These are phyloP conservation scores for Gymnoscelis rufifasciata DNA, from an alignment of 2,888 invertebrate species.

Conservation along the genomic window DNA sequence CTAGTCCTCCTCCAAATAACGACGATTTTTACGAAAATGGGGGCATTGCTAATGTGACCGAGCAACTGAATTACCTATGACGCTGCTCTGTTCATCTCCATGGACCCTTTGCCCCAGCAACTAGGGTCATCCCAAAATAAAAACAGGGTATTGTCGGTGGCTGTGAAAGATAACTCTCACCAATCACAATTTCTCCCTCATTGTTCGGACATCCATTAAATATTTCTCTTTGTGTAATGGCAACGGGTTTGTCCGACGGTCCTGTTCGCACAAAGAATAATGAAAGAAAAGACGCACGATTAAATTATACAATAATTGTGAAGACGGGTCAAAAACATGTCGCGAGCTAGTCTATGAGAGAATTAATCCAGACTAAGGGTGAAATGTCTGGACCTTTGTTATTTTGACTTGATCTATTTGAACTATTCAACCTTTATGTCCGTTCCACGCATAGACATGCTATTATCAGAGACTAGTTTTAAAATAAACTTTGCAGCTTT, in stretches of 20 bases:
- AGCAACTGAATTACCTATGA: conserved; percentile 32
- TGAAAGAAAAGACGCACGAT: conserved; percentile 63
- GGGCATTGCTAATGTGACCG: neutral
- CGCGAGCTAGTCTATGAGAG: conserved; percentile 17
- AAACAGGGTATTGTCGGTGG: conserved; percentile 57
- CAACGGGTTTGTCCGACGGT: conserved; percentile 70
- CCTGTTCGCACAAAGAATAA: conserved; percentile 55
- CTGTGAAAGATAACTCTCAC: conserved; percentile 72
- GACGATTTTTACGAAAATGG: neutral
- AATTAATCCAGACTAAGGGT: conserved; percentile 21
- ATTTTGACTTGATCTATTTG: conserved; percentile 25
- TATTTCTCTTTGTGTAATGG: conserved; percentile 53
- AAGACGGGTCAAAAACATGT: conserved; percentile 51
- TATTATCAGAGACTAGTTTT: conserved; percentile 2
- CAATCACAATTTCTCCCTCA: conserved; percentile 74
- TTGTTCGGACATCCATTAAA: conserved; percentile 72
- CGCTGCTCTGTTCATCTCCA: conserved; percentile 51
- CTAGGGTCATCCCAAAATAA: conserved; percentile 52
- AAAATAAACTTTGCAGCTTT: conserved; percentile 13
- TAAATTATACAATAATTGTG: conserved; percentile 60
- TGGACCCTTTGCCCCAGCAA: conserved; percentile 64
- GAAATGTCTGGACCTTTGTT: conserved; percentile 25
- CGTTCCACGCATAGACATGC: conserved; percentile 1
- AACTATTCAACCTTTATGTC: conserved; percentile 24
- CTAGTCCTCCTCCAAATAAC: too few species aligned